A percentile compares a stretch with the other conserved stretches of the same genome.
Conservation (phyloP, 2,797 vertebrate species). For the Mergus octosetaceus region DNA sequence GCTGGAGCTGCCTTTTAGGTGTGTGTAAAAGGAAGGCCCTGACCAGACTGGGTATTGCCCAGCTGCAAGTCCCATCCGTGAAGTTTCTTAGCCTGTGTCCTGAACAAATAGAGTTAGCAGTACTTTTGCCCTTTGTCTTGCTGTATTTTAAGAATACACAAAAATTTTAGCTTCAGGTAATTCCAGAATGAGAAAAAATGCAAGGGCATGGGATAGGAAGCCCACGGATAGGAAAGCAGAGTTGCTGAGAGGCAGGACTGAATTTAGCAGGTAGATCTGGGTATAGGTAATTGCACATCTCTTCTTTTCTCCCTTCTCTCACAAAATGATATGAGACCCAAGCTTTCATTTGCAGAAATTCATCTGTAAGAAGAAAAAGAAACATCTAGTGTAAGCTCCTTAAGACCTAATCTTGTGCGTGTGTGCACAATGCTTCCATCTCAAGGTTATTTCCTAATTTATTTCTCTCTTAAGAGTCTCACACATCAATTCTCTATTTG, state of each 20-base stretch:
- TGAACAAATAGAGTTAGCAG: neutral
- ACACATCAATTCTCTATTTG: slow-evolving; percentile 38
- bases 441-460: slow-evolving; percentile 55
- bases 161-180: neutral
- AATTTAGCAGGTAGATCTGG: neutral
- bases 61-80: neutral
- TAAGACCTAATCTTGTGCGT: slow-evolving; percentile 54
- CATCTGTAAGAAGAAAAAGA: slow-evolving; percentile 5
- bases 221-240: neutral
- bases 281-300: neutral
- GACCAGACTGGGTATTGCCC: neutral
- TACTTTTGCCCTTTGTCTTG: neutral
- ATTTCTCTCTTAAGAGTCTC: slow-evolving; percentile 49
- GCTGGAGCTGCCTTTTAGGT: neutral
- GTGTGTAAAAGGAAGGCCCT: neutral
- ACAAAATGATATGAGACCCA: neutral
- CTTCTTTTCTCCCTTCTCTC: slow-evolving; percentile 4
- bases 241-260: neutral
- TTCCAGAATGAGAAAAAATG: neutral
- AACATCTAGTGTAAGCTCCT: slow-evolving; percentile 57
- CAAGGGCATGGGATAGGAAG: neutral
- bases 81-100: neutral
- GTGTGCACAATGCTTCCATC: neutral
- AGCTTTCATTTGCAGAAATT: slow-evolving; percentile 45
- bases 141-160: neutral